These are phyloP conservation scores for Mercenaria mercenaria DNA, from an alignment of 1,140 invertebrate species.

Conservation along the genomic window DNA sequence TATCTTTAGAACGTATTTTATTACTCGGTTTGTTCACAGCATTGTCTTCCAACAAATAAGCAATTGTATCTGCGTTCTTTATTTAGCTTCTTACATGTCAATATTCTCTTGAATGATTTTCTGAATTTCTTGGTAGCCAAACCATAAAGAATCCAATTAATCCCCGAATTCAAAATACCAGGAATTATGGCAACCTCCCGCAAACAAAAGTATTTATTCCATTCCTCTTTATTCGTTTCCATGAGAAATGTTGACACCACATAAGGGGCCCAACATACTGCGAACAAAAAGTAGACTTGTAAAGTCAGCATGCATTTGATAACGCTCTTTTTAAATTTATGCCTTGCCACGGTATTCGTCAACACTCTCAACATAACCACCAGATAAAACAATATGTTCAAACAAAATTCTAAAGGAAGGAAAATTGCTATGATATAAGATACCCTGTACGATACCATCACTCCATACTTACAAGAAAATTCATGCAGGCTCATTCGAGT, in stretches of 20 bases:
- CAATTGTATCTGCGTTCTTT: too few species aligned
- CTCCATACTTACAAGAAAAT: background rate
- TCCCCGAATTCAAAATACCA: conserved; percentile 38
- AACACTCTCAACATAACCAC: background rate
- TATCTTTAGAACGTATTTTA: too few species aligned
- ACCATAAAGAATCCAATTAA: conserved; percentile 51
- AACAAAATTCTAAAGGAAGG: background rate
- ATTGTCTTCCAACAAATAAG: too few species aligned
- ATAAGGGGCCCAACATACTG: conserved; percentile 27
- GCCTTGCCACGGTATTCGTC: background rate
- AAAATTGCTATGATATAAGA: background rate
- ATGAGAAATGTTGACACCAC: background rate
- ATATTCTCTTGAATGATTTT: background rate
- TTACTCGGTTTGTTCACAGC: too few species aligned
- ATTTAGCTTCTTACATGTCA: too few species aligned
- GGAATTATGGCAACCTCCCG: background rate
- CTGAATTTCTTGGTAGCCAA: conserved; percentile 31
- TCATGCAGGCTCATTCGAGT: background rate
- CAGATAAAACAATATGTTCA: background rate
- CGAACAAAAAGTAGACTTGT: conserved; percentile 27
- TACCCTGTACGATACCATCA: background rate
- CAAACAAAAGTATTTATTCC: background rate
- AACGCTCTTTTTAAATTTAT: background rate
- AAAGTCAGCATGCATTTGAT: background rate
- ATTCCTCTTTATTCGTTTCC: background rate